Evolutionary conservation across 2,888 invertebrate genomes (phyloP), one percentile per base, ranked within the genome.

Genomic region (Vanessa cardui): DNA sequence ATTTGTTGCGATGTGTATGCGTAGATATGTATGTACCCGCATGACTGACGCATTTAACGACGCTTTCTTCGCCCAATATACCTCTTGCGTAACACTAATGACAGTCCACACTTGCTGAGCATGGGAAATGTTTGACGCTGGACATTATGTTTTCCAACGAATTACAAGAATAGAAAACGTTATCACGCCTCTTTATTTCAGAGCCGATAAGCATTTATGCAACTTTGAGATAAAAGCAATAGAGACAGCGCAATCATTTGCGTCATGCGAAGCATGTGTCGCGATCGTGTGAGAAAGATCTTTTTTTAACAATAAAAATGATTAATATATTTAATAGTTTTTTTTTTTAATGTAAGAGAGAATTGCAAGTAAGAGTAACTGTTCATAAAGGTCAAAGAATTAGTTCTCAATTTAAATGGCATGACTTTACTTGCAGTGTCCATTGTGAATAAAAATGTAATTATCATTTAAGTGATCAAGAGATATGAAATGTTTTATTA

Each of bases 21-120:
- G 31, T 58, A 46, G 47, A 45, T 61, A 68, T 50, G 50, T 61
- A 68, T 50, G 50, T 58, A 64, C 71, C 75, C 72, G 78, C 76
- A 77, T 76, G 76, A 72, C 69, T 71, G 73, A 69, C 75, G 73
- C 69, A 71, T 74, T 72, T 73, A 72, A 70, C 70, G 69, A 69
- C 73, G 77, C 82, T 83, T 82, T 83, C 83, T 82, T 82, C 75
- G 76, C 77, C 76, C 81, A 80, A 80, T 80, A 78, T 77, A 74
- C 76, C 73, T 72, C 77, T 84, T 83, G 74, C 77, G 72, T 78
- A 83, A 82, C 39, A 7, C 47, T 45, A 56, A 64, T 69, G 67
- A 31, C 65, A 21, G 44, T 26, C 45, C n/a, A 33, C 26, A 46
- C 50, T 44, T 45, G 58, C 60, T 54, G 47, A 58, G 44, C 61